These are phyloP conservation scores for Sphaerodactylus townsendi DNA, from an alignment of 2,113 vertebrate genomes.

Conservation along the genomic window DNA sequence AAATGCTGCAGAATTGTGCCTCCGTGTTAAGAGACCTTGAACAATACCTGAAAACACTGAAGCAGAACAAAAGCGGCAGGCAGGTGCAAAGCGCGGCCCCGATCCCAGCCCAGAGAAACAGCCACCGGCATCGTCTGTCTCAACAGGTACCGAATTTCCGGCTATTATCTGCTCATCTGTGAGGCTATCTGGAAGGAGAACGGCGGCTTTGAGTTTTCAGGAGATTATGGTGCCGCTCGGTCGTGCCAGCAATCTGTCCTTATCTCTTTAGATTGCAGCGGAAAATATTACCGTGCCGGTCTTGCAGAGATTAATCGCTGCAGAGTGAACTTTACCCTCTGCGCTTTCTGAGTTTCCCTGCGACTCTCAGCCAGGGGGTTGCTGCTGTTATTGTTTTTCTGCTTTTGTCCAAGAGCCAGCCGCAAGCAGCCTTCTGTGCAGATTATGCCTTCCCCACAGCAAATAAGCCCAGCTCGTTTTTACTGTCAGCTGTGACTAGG, in stretches of 20 bases:
- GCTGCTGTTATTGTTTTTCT: neutral
- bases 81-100: neutral
- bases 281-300: neutral
- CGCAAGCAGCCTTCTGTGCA: constrained; percentile 34
- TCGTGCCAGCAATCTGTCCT: neutral
- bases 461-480: constrained; percentile 30
- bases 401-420: neutral
- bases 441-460: neutral
- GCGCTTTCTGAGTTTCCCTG: constrained; percentile 24
- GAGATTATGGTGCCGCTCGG: neutral
- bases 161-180: neutral
- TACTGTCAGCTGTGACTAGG: neutral
- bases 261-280: neutral
- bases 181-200: neutral
- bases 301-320: neutral
- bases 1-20: neutral
- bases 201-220: neutral
- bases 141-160: neutral
- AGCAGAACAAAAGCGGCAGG: neutral
- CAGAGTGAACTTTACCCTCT: neutral
- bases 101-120: neutral
- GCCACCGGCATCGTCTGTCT: neutral
- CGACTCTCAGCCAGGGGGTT: neutral
- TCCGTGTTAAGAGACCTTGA: neutral
- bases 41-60: neutral